A percentile compares a stretch with the other conserved stretches of the same genome.
Evolutionary conservation across 2,113 vertebrate genomes (phyloP).

Genomic region (Propithecus coquereli): DNA sequence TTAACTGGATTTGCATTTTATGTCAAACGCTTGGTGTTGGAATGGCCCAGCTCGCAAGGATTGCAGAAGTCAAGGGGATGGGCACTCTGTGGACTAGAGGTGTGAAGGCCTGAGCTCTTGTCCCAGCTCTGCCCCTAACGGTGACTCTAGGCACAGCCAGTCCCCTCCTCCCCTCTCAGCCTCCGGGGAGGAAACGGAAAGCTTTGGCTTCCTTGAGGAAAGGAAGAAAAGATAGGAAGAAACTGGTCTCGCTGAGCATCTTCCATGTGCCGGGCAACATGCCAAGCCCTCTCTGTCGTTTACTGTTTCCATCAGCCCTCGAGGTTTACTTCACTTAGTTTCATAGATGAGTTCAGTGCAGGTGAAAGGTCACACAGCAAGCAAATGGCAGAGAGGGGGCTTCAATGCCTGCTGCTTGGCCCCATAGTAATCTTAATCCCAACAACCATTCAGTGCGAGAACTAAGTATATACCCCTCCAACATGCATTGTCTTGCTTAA

Average conservation of each 20-base stretch:
- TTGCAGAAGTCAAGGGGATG: neutral
- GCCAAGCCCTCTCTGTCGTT: neutral
- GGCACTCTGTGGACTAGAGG: neutral
- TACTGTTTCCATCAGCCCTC: neutral
- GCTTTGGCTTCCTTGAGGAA: neutral
- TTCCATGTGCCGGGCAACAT: rapidly evolving
- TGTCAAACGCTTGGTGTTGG: neutral
- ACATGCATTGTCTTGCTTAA: neutral
- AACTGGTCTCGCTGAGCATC: neutral
- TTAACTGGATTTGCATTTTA: neutral
- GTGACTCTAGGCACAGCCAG: neutral
- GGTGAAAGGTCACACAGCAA: neutral
- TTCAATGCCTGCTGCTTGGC: neutral
- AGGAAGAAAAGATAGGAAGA: neutral
- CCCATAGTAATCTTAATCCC: neutral
- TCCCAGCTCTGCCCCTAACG: neutral
- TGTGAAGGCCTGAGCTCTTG: neutral
- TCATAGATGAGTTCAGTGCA: neutral
- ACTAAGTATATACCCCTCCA: rapidly evolving
- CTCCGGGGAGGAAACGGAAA: neutral
- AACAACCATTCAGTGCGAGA: neutral
- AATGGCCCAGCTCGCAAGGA: neutral
- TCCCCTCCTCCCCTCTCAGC: neutral
- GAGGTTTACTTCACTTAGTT: neutral
- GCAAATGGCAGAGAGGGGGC: no score